phyloP scores from a whole-genome alignment of 2,888 invertebrate genomes.

The Baccha elongata region DNA sequence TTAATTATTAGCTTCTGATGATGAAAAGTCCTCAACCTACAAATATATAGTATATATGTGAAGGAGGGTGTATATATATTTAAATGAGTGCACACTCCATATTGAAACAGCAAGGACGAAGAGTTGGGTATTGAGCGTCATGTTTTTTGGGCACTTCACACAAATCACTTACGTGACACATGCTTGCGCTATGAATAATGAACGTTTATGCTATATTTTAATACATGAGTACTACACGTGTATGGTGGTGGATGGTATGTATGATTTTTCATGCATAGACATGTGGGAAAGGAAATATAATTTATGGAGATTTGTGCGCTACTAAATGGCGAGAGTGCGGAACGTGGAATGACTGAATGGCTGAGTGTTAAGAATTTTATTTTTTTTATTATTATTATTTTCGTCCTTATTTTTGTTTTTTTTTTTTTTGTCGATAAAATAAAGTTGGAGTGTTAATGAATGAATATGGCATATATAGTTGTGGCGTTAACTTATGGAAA shows the following conservation, averaged over 20 bases:
- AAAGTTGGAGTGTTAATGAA: slow-evolving; percentile 60
- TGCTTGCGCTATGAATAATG: slow-evolving; percentile 72
- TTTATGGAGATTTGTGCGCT: slow-evolving; percentile 65
- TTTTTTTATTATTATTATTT: slow-evolving; percentile 17
- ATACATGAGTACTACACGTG: slow-evolving; percentile 62
- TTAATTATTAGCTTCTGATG: slow-evolving; percentile 68
- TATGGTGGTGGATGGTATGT: slow-evolving; percentile 52
- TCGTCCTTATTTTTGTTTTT: background rate
- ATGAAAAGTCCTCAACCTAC: slow-evolving; percentile 52
- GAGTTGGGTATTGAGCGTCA: slow-evolving; percentile 61
- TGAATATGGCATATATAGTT: slow-evolving; percentile 61
- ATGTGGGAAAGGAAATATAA: slow-evolving; percentile 38
- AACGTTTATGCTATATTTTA: slow-evolving; percentile 64
- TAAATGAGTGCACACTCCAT: slow-evolving; percentile 46
- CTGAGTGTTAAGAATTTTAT: slow-evolving; percentile 34
- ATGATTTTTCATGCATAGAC: background rate
- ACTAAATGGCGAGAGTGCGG: slow-evolving; percentile 56
- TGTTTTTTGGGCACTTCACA: slow-evolving; percentile 73
- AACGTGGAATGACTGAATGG: slow-evolving; percentile 51
- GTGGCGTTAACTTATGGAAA: slow-evolving; percentile 34
- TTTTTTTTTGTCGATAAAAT: slow-evolving; percentile 9
- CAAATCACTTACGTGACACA: slow-evolving; percentile 74
- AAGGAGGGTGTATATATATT: slow-evolving; percentile 5
- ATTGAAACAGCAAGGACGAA: slow-evolving; percentile 1
- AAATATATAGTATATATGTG: background rate